Evolutionary conservation across 2,888 invertebrate genomes (phyloP), one percentile per base, ranked within the genome.

Genomic region (Eristalis tenax): DNA sequence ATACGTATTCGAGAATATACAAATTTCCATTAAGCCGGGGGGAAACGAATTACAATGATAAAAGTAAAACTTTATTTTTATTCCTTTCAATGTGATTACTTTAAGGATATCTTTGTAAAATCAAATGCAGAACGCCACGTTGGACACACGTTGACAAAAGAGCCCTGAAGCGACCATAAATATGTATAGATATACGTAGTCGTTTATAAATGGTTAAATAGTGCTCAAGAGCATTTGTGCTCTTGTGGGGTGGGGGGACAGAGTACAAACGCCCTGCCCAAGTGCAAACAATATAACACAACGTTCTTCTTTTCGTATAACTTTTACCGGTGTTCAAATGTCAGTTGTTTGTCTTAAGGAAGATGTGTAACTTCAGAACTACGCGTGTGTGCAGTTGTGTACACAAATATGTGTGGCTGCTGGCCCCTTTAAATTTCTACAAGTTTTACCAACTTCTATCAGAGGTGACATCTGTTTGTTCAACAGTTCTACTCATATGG

Each of bases 41-140:
- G 64, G 28, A 77, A 64, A 61, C 64, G 57, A 65, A 57, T 57
- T 57, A 40, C 28, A 64, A 40, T 38, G 26, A 63, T 69, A 78
- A 70, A 40, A 57, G 70, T 64, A 77, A 61, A 56, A 38, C 64
- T 70, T 70, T 57, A 63, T 28, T 70, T 56, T 70, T 26, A 69
- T 77, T 50, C n/a, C 8, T 8, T 8, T 18, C n/a, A 18, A 50
- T 18, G 69, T 22, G 63, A 50, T 69, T 63, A 26, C 50, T 26
- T 35, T 22, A 22, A 63, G 18, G 26, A 43, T 66, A 32, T 66
- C 32, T 1, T 63, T 69, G 63, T 10, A 13, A 28, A 38, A n/a
- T 50, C 4, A 63, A 56, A 65, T 28, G 38, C n/a, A 23, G 8
- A 61, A 28, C 6, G n/a, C 50, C 6, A 3, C n/a, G 4, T 3